These are phyloP conservation scores for Pygmarrhopalites habei DNA, from an alignment of 1,140 invertebrate genomes.

Conservation along the genomic window DNA sequence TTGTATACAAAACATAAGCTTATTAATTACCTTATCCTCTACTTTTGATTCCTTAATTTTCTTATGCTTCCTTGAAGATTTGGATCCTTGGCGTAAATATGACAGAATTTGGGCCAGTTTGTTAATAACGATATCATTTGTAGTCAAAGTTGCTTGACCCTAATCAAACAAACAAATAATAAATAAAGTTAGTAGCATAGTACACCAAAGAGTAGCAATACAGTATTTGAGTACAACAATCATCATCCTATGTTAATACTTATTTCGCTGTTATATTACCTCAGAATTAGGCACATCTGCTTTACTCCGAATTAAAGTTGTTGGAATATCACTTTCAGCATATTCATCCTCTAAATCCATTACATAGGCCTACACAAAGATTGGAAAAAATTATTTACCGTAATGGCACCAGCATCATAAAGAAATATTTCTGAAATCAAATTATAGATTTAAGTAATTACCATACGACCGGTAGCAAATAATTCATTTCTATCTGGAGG, in stretches of 20 bases:
- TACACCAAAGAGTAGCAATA: too few relatives aligned
- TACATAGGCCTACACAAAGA: too few relatives aligned
- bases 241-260: too few relatives aligned
- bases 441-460: too few relatives aligned
- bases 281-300: conserved; percentile 76
- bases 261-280: conserved; percentile 40
- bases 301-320: conserved; percentile 88
- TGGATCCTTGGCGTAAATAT: conserved; percentile 74
- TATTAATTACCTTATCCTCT: conserved; percentile 38
- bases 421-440: too few relatives aligned
- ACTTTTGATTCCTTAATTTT: conserved; percentile 54
- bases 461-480: conserved; percentile 93
- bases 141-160: conserved; percentile 72
- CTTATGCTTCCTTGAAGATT: conserved; percentile 69
- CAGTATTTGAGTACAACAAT: too few relatives aligned
- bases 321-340: conserved; percentile 87
- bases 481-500: conserved; percentile 75
- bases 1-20: too few relatives aligned
- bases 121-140: conserved; percentile 92
- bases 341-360: conserved; percentile 90
- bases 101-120: conserved; percentile 95
- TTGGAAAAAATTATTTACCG: too few relatives aligned
- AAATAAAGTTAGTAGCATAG: too few relatives aligned
- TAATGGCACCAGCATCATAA: too few relatives aligned
- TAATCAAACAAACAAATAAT: conserved; percentile 44